Evolutionary conservation across 2,797 vertebrate genomes (phyloP), one percentile per base, ranked within the genome.

Genomic region (Melanogrammus aeglefinus): DNA sequence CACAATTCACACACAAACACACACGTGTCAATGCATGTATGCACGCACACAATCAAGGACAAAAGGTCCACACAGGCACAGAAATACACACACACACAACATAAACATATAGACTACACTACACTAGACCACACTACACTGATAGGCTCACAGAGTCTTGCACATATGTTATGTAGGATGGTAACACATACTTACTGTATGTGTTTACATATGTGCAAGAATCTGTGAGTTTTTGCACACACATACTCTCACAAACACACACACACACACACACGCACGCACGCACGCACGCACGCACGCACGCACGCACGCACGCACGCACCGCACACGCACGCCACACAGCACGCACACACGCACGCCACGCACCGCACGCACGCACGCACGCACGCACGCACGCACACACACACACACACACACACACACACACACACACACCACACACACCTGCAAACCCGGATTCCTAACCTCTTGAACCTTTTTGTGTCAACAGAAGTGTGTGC

Each of bases 401-500:
- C 0, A 31, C 1, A 2, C 31, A 6, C 35, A 6, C 35, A 36
- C 5, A 36, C 35, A 36, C 1, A 1, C 35, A 36, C 35, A 36
- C 35, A 36, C 5, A 36, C 35, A 36, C 35, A 36, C 5, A 36
- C 35, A 36, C 6, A 35, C 3, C 13, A 57, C 18, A 57, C 18
- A 57, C 18, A 57, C 16, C 38, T 39, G 38, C 18, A 16, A 21
- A 16, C 51, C 14, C n/a, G 18, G 51, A 66, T 9, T 27, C 63
- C 63, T 66, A n/a, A n/a, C 72, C 77, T 78, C 81, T 84, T 36
- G 66, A 77, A 81, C 78, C 78, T 76, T 77, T 89, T 84, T 92
- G 81, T 73, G 81, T 86, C 85, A 88, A 92, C 81, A 76, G 74
- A 89, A 86, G 85, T 89, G 88, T 87, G 85, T 88, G 86, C 47